Percentiles rank a stretch among this genome's conserved stretches.
Evolutionary conservation across 2,888 invertebrate species (phyloP).

Genomic region (Netelia inedita): DNA sequence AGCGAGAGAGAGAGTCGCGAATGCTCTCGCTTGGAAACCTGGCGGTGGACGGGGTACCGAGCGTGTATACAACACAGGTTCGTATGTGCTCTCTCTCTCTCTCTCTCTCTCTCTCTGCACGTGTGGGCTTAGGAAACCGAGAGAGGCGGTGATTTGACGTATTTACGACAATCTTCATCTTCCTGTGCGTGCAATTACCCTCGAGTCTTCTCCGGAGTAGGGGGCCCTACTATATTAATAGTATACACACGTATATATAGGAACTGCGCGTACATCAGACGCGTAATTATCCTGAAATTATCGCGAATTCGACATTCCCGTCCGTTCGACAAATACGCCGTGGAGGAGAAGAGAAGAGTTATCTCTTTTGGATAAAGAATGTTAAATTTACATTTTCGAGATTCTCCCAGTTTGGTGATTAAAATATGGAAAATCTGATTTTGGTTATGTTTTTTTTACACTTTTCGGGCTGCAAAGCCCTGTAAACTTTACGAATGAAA

Average conservation of each 20-base stretch:
- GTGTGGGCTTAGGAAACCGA: conserved; percentile 76
- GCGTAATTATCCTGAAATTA: neutral
- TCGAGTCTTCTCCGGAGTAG: conserved; percentile 12
- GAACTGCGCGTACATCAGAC: neutral
- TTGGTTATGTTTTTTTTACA: neutral
- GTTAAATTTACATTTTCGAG: neutral
- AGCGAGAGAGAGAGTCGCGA: conserved; percentile 21
- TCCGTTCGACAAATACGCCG: neutral
- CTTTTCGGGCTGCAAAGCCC: neutral
- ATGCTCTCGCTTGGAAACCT: conserved; percentile 41
- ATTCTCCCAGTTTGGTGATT: neutral
- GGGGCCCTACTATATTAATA: conserved; percentile 30
- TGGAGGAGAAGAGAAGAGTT: neutral
- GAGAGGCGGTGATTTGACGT: conserved; percentile 76
- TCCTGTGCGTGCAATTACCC: conserved; percentile 72
- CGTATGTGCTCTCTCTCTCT: conserved; percentile 10
- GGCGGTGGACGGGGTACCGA: conserved; percentile 34
- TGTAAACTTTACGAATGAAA: no score
- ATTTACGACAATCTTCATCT: conserved; percentile 79
- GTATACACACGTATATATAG: conserved; percentile 7
- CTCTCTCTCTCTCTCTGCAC: conserved; percentile 31
- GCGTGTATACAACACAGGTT: conserved; percentile 35
- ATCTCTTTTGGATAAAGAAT: no score
- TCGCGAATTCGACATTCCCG: conserved; percentile 1
- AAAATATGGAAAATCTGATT: neutral